phyloP scores from a whole-genome alignment of 2,888 invertebrate genomes.

The Balanococcus diminutus region DNA sequence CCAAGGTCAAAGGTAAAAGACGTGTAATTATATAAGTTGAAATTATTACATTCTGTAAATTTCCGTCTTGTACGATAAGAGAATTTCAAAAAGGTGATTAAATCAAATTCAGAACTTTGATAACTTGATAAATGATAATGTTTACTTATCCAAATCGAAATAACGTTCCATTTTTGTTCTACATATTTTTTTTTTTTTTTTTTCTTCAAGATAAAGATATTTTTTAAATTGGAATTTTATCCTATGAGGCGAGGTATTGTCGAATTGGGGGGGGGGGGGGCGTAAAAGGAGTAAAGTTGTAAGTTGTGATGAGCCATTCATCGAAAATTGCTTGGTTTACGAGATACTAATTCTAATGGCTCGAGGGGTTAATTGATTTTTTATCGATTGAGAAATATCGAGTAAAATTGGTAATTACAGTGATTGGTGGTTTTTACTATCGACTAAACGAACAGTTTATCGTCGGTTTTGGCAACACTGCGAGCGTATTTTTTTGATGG shows the following conservation, averaged over 20 bases:
- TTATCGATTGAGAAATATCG: neutral
- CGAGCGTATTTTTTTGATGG: no score
- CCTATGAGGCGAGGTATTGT: no score
- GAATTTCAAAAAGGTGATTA: slow-evolving; percentile 20
- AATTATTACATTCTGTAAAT: slow-evolving; percentile 34
- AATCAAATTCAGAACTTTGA: neutral
- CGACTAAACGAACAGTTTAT: no score
- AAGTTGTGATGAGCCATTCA: neutral
- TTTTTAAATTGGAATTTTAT: neutral
- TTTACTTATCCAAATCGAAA: neutral
- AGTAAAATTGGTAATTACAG: neutral
- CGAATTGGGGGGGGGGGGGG: neutral
- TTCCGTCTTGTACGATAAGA: slow-evolving; percentile 29
- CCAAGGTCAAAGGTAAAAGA: slow-evolving; percentile 32
- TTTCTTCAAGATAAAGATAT: neutral
- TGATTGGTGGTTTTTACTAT: no score
- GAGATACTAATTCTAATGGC: neutral
- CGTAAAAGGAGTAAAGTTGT: neutral
- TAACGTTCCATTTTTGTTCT: neutral
- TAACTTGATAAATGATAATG: no score
- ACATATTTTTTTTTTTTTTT: neutral
- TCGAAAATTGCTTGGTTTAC: neutral
- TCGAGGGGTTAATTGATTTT: neutral
- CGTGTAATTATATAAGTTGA: slow-evolving; percentile 35
- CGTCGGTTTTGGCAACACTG: neutral